phyloP scores from a whole-genome alignment of 2,797 vertebrate genomes.

The Parotocinclus haroldoi region DNA sequence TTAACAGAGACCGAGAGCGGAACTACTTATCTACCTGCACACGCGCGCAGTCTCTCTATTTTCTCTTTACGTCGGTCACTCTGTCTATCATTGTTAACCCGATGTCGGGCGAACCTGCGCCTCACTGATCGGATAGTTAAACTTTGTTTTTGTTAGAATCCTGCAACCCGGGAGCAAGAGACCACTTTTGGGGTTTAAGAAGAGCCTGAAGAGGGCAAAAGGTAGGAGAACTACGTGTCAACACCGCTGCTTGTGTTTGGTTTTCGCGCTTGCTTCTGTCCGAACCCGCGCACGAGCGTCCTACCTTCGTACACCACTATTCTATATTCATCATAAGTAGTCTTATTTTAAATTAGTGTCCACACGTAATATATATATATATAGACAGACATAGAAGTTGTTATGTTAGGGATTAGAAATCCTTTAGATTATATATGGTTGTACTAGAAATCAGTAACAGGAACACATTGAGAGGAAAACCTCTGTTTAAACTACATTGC shows the following conservation, averaged over 20 bases:
- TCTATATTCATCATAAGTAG: no score
- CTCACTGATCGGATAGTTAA: slow-evolving; percentile 26
- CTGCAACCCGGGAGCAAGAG: no score
- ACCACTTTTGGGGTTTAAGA: no score
- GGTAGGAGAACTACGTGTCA: not conserved
- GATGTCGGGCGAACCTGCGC: slow-evolving; percentile 44
- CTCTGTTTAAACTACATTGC: no score
- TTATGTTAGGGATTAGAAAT: no score
- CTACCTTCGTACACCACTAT: no score
- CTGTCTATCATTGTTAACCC: not conserved
- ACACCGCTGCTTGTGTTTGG: not conserved
- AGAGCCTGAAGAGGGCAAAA: not conserved
- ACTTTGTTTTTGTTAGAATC: slow-evolving; percentile 1
- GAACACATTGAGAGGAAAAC: no score
- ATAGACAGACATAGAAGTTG: no score
- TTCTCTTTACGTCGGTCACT: not conserved
- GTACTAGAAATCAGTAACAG: no score
- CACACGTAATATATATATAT: no score
- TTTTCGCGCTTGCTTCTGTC: not conserved
- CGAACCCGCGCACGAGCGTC: not conserved
- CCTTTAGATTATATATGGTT: no score
- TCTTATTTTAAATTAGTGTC: no score
- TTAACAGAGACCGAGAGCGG: slow-evolving; percentile 21
- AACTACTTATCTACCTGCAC: slow-evolving; percentile 35
- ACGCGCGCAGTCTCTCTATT: not conserved